Base-by-base conservation (phyloP, 2,888 invertebrate genomes). In the Tuta absoluta region DNA sequence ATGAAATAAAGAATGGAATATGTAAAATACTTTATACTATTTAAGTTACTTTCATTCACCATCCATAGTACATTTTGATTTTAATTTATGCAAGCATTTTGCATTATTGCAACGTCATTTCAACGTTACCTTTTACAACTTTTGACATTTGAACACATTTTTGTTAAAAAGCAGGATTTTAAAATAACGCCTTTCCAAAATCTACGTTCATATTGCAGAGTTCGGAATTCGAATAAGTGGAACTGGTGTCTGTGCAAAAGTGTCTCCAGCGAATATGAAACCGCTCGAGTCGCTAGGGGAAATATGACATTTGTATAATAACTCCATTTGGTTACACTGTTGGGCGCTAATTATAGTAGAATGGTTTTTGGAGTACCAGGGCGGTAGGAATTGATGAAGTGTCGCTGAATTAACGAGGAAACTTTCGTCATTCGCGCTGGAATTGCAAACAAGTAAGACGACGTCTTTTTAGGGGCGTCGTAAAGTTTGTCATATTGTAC, bases 291-390 rank as follows among this genome's bases (percentile, higher is more conserved):
- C 14, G 23, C 5, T 14, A 19, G 49, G 49, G 49, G 11, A 49
- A 21, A 70, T 75, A 72, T 71, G 72, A 72, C 70, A 73, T 45
- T 60, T 48, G 60, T 60, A 60, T 48, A 60, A 60, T 60, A 60
- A 19, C 45, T 7, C 60, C 24, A 60, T 60, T 41, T 23, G 45
- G 8, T 45, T 60, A 60, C 23, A 45, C 60, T 21, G 60, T 21
- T 57, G 58, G 58, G 24, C 23, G 56, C n/a, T 71, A 70, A 74
- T 74, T 75, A 73, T 68, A 68, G 71, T 68, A 64, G 65, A 63
- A 63, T 63, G 45, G 56, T 56, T 63, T 56, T 63, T 63, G 56
- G 62, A 56, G 56, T 56, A 28, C 56, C 21, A 51, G 51, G 56
- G 24, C 12, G 56, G n/a, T 17, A 28, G 33, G 28, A 56, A 56